Base-by-base conservation (phyloP, 2,888 invertebrate genomes). In the Antheraea yamamai region DNA sequence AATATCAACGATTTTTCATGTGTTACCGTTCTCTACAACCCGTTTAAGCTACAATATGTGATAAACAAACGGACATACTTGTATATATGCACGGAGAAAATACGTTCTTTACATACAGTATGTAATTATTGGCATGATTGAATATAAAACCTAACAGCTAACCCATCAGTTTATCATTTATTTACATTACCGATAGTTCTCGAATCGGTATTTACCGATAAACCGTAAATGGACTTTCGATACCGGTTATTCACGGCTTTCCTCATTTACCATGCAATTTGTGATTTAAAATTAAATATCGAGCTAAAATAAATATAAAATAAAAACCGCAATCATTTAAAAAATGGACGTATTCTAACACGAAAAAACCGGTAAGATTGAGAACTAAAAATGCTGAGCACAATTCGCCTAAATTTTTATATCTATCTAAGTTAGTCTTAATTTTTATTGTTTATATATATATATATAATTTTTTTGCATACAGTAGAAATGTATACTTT, bases 401-500 rank as follows among this genome's bases (percentile, higher is more conserved):
- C 86, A 87, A 87, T 89, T 86, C 81, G 78, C 86, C 92, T 92
- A 92, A 87, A 91, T 91, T 92, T 87, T 92, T 87, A 91, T 85
- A 79, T 88, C 92, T 93, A 93, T 93, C 93, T 93, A 92, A 85
- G 85, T 87, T 90, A 88, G 83, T 85, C 88, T 89, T 89, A 89
- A 81, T 81, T 75, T 84, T 85, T 81, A 35, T 35, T 68, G 3
- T 39, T 12, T 68, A 20, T 68, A 68, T 85, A 85, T 81, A 77
- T 78, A 80, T 81, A 83, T 86, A 87, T 85, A 86, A 85, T 30
- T 30, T 55, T 18, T 64, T 64, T 26, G 88, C 87, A 88, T 91
- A 90, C 89, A 87, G 83, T 90, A 90, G 87, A 89, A 86, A 88
- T 91, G 92, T 92, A 91, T 92, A 91, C 90, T 88, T 39, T 39